phyloP scores from a whole-genome alignment of 2,888 invertebrate genomes.

The Ichneumoninae sp. region DNA sequence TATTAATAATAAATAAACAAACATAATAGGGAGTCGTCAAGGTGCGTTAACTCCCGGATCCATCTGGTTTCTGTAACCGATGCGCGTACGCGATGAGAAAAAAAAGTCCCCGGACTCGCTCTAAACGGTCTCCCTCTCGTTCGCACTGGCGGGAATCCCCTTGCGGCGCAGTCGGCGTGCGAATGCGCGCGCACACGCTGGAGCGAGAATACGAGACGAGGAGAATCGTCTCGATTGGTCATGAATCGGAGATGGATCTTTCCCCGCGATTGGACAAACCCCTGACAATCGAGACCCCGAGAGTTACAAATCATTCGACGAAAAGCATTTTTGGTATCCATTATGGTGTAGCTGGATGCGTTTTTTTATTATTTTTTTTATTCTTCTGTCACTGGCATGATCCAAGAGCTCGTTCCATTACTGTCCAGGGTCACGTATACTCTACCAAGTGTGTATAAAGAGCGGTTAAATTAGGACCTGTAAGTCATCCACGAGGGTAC shows the following conservation, averaged over 20 bases:
- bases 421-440: not conserved
- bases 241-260: slow-evolving; percentile 55
- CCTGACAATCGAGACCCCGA: slow-evolving; percentile 37
- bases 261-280: slow-evolving; percentile 55
- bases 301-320: slow-evolving; percentile 64
- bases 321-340: slow-evolving; percentile 56
- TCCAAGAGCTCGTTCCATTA: not conserved
- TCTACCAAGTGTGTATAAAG: slow-evolving; percentile 48
- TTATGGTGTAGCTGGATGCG: slow-evolving; percentile 40
- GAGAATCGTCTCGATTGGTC: slow-evolving; percentile 64
- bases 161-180: slow-evolving; percentile 49
- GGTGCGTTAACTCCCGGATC: slow-evolving; percentile 80
- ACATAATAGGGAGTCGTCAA: slow-evolving; percentile 81
- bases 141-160: slow-evolving; percentile 24
- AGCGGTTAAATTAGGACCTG: slow-evolving; percentile 63
- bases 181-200: slow-evolving; percentile 54
- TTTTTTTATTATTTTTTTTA: slow-evolving; percentile 32
- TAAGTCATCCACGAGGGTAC: slow-evolving; percentile 52
- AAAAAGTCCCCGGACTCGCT: not conserved
- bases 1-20: slow-evolving; percentile 84
- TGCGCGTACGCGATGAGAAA: slow-evolving; percentile 20
- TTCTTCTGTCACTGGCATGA: slow-evolving; percentile 14
- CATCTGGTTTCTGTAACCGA: slow-evolving; percentile 78
- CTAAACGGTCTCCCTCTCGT: not conserved
- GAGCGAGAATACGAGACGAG: slow-evolving; percentile 34